A percentile compares a stretch with the other conserved stretches of the same genome.
Conservation (phyloP, 2,797 vertebrate genomes). For the Karalla daura region DNA sequence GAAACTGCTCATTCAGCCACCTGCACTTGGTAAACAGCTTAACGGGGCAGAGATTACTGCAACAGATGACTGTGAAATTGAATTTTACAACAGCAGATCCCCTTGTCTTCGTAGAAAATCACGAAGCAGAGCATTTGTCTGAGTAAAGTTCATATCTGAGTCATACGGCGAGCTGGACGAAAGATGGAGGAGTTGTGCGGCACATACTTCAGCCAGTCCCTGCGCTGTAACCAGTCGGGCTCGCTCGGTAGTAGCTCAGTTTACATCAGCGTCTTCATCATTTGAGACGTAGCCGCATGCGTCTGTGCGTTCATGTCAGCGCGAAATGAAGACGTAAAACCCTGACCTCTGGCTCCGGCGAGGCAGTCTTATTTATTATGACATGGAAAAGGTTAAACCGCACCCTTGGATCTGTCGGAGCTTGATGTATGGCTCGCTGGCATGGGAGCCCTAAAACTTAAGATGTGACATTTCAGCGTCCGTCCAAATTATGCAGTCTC, state of each 20-base stretch:
- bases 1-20: slow-evolving; percentile 33
- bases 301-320: slow-evolving; percentile 4
- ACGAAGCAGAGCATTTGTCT: slow-evolving; percentile 16
- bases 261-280: slow-evolving; percentile 17
- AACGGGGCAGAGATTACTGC: slow-evolving; percentile 39
- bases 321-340: slow-evolving; percentile 17
- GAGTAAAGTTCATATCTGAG: slow-evolving; percentile 46
- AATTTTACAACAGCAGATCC: slow-evolving; percentile 40
- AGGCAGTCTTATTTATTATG: slow-evolving; percentile 7
- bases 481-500: slow-evolving; percentile 33
- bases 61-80: slow-evolving; percentile 55
- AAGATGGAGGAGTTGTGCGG: slow-evolving; percentile 18
- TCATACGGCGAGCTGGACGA: slow-evolving; percentile 2
- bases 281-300: slow-evolving; percentile 5
- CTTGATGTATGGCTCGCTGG: slow-evolving; percentile 32
- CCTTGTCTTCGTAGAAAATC: slow-evolving; percentile 26
- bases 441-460: slow-evolving; percentile 29
- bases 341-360: slow-evolving; percentile 31
- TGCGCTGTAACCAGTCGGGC: slow-evolving; percentile 19
- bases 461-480: slow-evolving; percentile 34
- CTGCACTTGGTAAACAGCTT: slow-evolving; percentile 49
- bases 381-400: slow-evolving; percentile 50
- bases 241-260: slow-evolving; percentile 22
- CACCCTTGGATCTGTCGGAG: slow-evolving; percentile 34
- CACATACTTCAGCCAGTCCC: slow-evolving; percentile 47